phyloP scores from a whole-genome alignment of 2,797 vertebrate genomes.

The Pangasius sanitwongsei region DNA sequence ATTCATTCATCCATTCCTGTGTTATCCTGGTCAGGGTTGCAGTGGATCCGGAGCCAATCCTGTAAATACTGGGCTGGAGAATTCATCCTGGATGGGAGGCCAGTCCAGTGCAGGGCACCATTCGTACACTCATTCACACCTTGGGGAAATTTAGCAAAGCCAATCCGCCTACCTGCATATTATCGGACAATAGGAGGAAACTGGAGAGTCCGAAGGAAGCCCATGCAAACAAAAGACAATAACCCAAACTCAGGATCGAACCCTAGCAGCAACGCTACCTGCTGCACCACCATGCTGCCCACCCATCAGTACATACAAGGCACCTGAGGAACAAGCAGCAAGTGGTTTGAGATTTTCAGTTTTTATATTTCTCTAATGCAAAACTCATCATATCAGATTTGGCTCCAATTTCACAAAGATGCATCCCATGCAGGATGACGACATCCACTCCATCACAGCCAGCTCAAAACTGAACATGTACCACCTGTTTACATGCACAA shows the following conservation, averaged over 20 bases:
- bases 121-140: not conserved
- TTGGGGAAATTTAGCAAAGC: not conserved
- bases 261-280: not conserved
- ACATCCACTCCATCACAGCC: not conserved
- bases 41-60: not conserved
- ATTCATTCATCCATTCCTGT: not conserved
- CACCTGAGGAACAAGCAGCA: slow-evolving; percentile 17
- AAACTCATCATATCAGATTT: slow-evolving; percentile 15
- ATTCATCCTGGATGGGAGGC: not conserved
- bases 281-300: not conserved
- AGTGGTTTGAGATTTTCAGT: not conserved
- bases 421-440: not conserved
- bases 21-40: not conserved
- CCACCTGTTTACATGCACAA: not conserved
- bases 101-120: not conserved
- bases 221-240: not conserved
- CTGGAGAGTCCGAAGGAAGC: not conserved
- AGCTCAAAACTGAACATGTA: not conserved
- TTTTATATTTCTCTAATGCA: slow-evolving; percentile 19
- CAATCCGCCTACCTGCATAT: not conserved
- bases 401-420: not conserved
- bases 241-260: not conserved
- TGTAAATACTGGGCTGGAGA: not conserved
- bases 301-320: not conserved
- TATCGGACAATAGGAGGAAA: not conserved